Evolutionary conservation across 2,113 vertebrate genomes (phyloP).

Genomic region (Nanorana parkeri): DNA sequence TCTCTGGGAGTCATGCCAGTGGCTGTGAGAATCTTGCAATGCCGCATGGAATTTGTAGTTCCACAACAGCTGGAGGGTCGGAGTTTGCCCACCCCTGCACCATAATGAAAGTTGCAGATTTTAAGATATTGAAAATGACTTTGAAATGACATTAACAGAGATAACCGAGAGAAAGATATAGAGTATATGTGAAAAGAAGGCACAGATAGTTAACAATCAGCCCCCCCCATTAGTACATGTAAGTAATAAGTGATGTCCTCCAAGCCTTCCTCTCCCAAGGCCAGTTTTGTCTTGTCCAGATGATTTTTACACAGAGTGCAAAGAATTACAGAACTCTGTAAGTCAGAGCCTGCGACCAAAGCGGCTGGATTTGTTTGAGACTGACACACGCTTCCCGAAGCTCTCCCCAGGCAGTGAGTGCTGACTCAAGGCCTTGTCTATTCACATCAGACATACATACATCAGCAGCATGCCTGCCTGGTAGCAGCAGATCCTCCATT

Average conservation of each 20-base stretch:
- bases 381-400: constrained; percentile 18
- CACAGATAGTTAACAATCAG: background rate
- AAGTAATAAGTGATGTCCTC: background rate
- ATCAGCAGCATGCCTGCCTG: constrained; percentile 13
- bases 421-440: constrained; percentile 52
- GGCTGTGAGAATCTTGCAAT: too few relatives aligned
- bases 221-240: background rate
- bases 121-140: too few relatives aligned
- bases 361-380: constrained; percentile 22
- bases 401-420: constrained; percentile 42
- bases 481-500: constrained; percentile 3
- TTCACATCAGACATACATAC: constrained; percentile 35
- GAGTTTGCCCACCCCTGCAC: too few relatives aligned
- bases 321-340: constrained; percentile 38
- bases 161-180: too few relatives aligned
- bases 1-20: too few relatives aligned
- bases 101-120: too few relatives aligned
- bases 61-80: too few relatives aligned
- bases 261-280: background rate
- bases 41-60: too few relatives aligned
- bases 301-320: background rate
- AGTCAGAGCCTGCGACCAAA: constrained; percentile 2
- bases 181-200: too few relatives aligned
- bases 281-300: constrained; percentile 3
- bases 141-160: too few relatives aligned